Evolutionary conservation across 2,888 invertebrate species (phyloP), one percentile per base, ranked within the genome.

Genomic region (Plebejus melissa): DNA sequence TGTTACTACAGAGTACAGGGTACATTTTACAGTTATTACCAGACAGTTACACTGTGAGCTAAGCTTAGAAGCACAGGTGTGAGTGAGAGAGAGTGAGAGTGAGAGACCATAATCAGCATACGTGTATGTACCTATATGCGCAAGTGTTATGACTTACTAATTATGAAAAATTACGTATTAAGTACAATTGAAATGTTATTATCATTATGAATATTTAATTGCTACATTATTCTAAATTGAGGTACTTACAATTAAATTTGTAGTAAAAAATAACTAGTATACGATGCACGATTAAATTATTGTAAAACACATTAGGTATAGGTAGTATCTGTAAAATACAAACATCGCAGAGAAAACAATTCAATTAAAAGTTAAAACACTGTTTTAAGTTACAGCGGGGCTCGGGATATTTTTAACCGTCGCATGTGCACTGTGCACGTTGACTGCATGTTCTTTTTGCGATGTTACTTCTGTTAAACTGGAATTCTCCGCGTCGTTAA

Each of bases 401-500:
- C 77, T 85, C 82, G 84, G 84, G 85, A 79, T 80, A 81, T 81
- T 82, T 84, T 84, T 80, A 82, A 83, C 81, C 84, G 86, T 81
- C 81, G 81, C 80, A 80, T 82, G 81, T 80, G 83, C 81, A 80
- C 79, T 79, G 28, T 65, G 32, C 32, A 65, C 32, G 81, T 83
- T 79, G 82, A 82, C 83, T 83, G 13, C 77, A 79, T 84, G 80
- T 81, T 84, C 82, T 83, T 83, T 82, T 82, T 82, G 82, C 83
- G 83, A 81, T 82, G 81, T 82, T 78, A 76, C 76, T 82, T 80
- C 82, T 77, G 80, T 80, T 78, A 74, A 80, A 80, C 81, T 80
- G 80, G 80, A 80, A 80, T 77, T 78, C 77, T 78, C 79, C 78
- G 79, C 79, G 77, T 83, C 83, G 80, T 83, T 80, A 78, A 78